Evolutionary conservation across 64 coral and sea anemone genomes (phyloP).

Genomic region (Cladopsammia gracilis): DNA sequence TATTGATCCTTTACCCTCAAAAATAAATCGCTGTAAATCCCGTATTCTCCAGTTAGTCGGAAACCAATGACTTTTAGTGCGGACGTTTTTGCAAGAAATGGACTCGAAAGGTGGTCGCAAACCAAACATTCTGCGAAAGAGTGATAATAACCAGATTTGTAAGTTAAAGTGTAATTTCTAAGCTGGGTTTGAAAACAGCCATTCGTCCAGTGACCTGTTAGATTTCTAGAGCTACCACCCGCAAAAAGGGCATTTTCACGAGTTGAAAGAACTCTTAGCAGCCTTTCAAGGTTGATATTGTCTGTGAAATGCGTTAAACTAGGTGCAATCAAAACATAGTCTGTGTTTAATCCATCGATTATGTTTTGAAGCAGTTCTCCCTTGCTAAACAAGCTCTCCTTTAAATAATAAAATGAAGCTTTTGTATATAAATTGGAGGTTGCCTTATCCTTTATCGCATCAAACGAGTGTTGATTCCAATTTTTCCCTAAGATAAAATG

Average conservation of each 20-base stretch:
- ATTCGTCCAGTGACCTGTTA: slow-evolving; percentile 85
- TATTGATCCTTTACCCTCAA: slow-evolving; percentile 53
- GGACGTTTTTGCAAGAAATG: slow-evolving; percentile 84
- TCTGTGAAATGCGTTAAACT: slow-evolving; percentile 72
- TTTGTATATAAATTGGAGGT: not conserved
- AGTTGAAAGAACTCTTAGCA: slow-evolving; percentile 81
- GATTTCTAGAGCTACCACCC: slow-evolving; percentile 72
- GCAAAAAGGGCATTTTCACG: slow-evolving; percentile 64
- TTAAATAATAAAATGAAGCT: slow-evolving; percentile 8
- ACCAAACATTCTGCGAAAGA: slow-evolving; percentile 91
- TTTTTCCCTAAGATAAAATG: slow-evolving; percentile 43
- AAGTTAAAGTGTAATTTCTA: slow-evolving; percentile 88
- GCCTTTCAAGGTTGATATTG: slow-evolving; percentile 75
- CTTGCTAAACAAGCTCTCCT: not conserved
- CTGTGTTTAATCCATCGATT: slow-evolving; percentile 62
- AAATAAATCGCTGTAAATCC: slow-evolving; percentile 71
- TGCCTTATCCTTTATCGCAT: not conserved
- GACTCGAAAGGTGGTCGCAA: slow-evolving; percentile 78
- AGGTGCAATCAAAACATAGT: slow-evolving; percentile 81
- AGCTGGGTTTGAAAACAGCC: slow-evolving; percentile 85
- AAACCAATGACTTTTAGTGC: slow-evolving; percentile 67
- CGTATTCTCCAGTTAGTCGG: slow-evolving; percentile 13
- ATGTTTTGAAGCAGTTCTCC: slow-evolving; percentile 64
- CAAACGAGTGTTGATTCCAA: slow-evolving; percentile 21
- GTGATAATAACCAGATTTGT: slow-evolving; percentile 79